Evolutionary conservation across 2,113 vertebrate species (phyloP).

Genomic region (Jaculus jaculus): DNA sequence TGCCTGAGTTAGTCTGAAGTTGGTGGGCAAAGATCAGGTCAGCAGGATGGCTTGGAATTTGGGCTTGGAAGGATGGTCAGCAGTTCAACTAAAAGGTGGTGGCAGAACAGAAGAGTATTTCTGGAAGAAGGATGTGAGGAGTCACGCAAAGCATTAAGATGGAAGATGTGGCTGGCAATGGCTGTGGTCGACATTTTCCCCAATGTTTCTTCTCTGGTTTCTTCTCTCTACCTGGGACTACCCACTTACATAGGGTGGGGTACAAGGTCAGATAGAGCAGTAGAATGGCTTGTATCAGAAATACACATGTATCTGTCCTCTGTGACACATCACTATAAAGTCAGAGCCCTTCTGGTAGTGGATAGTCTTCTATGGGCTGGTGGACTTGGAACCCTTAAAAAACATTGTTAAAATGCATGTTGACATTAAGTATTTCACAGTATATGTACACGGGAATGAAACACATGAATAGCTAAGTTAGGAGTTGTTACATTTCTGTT

Average conservation of each 20-base stretch:
- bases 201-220: neutral
- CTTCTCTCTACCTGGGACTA: neutral
- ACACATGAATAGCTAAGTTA: neutral
- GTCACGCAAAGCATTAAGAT: neutral
- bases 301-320: neutral
- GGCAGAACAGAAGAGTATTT: neutral
- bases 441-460: neutral
- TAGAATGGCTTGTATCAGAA: neutral
- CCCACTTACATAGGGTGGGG: no score
- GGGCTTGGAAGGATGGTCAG: neutral
- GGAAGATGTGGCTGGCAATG: neutral
- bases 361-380: neutral
- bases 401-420: neutral
- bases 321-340: neutral
- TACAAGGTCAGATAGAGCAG: no score
- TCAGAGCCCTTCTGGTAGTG: neutral
- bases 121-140: neutral
- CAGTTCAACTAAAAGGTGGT: neutral
- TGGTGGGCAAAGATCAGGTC: neutral
- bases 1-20: neutral
- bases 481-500: neutral
- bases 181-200: neutral
- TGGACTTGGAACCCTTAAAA: neutral
- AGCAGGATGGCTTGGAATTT: neutral
- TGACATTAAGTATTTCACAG: neutral